These are phyloP conservation scores for Pollenia griseotomentosa DNA, from an alignment of 2,888 invertebrate species.

Conservation along the genomic window DNA sequence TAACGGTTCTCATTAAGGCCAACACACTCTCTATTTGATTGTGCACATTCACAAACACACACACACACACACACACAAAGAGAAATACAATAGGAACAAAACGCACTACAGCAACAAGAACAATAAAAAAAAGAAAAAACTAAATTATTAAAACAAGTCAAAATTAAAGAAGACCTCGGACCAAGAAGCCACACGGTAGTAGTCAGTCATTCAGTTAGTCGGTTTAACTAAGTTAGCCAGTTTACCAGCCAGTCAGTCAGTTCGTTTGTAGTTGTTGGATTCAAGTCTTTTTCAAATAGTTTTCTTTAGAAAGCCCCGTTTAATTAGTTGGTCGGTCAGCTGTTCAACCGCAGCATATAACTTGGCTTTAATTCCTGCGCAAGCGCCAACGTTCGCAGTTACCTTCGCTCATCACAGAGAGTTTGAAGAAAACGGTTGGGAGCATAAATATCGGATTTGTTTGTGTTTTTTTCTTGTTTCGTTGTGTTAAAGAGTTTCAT, in stretches of 20 bases:
- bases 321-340: slow-evolving; percentile 61
- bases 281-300: slow-evolving; percentile 55
- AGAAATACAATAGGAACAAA: not conserved
- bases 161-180: slow-evolving; percentile 59
- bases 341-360: slow-evolving; percentile 47
- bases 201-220: too few relatives aligned
- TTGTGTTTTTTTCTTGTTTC: not conserved
- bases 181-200: slow-evolving; percentile 61
- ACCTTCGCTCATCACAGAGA: slow-evolving; percentile 13
- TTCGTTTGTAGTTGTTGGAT: slow-evolving; percentile 12
- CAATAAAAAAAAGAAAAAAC: not conserved
- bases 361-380: slow-evolving; percentile 22
- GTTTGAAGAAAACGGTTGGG: slow-evolving; percentile 18
- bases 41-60: slow-evolving; percentile 32
- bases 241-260: slow-evolving; percentile 6
- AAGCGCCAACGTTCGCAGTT: slow-evolving; percentile 29
- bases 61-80: slow-evolving; percentile 39
- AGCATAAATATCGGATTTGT: slow-evolving; percentile 22
- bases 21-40: slow-evolving; percentile 74
- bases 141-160: slow-evolving; percentile 33
- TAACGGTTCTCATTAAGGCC: slow-evolving; percentile 84
- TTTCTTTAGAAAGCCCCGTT: slow-evolving; percentile 67
- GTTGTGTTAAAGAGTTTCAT: slow-evolving; percentile 9
- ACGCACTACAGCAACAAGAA: slow-evolving; percentile 23
- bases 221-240: slow-evolving; percentile 33